Evolutionary conservation across 1,140 invertebrate species (phyloP), one percentile per base, ranked within the genome.

Genomic region (Periplaneta americana): DNA sequence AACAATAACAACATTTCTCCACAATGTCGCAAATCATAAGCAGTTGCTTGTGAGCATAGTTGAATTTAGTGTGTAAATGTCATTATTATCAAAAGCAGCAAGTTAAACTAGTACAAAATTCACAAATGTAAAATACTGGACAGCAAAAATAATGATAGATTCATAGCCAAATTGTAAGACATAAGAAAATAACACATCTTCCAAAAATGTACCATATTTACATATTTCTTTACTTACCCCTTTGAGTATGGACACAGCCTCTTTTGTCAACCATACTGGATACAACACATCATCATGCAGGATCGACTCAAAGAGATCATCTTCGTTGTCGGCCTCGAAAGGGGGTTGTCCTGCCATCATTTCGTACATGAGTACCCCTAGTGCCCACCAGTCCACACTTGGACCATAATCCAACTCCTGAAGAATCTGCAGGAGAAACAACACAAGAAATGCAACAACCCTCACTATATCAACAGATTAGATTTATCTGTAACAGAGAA

Each of bases 291-390:
- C 97, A 87, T 99, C 98, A 86, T 98, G 97, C 82, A 99, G 92
- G 86, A 99, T 99, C 66, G 96, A 97, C 88, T 99, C 98, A 90
- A 99, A 99, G 6, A 99, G 91, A 89, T 99, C 98, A 88, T 99
- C 98, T 90, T 99, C 98, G 89, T 99, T 99, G 87, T 99, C 98
- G 9, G 98, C 98, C 90, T 99, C 98, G 89, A 99, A 99, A 1
- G 98, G 98, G 79, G 98, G 98, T 88, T 99, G 98, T 1, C 98
- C 97, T 31, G 97, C 98, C 96, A 99, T 96, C 98, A 99, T 99
- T 92, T 99, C 98, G 88, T 99, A 99, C 97, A 99, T 98, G 6
- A 99, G 91, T 34, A 99, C 98, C 34, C 98, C 98, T 36, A 99
- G 90, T 80, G 98, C 98, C 97, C 97, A 99, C 98, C 98, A 99